Evolutionary conservation across 1,140 invertebrate species (phyloP).

Genomic region (Microplitis demolitor): DNA sequence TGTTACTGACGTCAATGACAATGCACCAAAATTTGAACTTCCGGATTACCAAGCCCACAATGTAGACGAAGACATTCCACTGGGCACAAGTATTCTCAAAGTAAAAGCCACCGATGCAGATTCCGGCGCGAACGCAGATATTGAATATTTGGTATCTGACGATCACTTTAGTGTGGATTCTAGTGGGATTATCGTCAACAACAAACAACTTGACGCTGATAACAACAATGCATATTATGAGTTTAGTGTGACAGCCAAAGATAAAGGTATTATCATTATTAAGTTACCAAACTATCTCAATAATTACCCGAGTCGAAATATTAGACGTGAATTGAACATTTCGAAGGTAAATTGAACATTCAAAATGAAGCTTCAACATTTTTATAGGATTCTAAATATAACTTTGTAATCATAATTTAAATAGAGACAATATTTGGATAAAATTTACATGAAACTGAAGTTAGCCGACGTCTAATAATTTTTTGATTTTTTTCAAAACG

Average conservation of each 20-base stretch:
- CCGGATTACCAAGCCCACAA: conserved; percentile 96
- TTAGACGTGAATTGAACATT: background rate
- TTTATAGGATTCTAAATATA: no score
- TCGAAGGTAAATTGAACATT: no score
- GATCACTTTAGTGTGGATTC: conserved; percentile 92
- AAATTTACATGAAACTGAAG: no score
- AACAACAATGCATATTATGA: conserved; percentile 97
- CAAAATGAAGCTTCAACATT: no score
- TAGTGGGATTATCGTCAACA: conserved; percentile 89
- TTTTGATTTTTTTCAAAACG: no score
- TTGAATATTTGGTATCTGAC: conserved; percentile 89
- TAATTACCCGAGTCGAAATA: no score
- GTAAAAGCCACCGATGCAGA: conserved; percentile 93
- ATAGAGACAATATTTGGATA: no score
- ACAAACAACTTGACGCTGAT: conserved; percentile 91
- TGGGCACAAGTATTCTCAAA: conserved; percentile 87
- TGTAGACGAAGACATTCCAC: conserved; percentile 89
- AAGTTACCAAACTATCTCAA: no score
- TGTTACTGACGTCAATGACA: conserved; percentile 94
- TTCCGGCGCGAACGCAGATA: conserved; percentile 90
- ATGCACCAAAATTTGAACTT: conserved; percentile 91
- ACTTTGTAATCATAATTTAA: no score
- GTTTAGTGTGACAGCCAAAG: conserved; percentile 89
- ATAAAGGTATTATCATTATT: conserved; percentile 69
- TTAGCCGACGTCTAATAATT: no score